Evolutionary conservation across 2,797 vertebrate species (phyloP).

Genomic region (Acrocephalus scirpaceus): DNA sequence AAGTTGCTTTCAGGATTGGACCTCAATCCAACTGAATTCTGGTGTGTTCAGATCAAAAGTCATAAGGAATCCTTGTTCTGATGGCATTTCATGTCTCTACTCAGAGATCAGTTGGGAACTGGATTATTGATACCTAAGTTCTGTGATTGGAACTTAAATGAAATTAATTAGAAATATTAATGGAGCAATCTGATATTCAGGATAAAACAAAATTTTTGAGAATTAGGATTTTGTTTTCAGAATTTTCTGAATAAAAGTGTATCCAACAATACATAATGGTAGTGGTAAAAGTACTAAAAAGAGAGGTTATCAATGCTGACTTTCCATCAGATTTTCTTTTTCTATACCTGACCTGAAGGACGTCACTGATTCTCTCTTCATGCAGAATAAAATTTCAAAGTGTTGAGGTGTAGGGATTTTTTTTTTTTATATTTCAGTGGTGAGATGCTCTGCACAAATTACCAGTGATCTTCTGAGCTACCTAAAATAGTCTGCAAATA

Average conservation of each 20-base stretch:
- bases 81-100: neutral
- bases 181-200: neutral
- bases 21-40: neutral
- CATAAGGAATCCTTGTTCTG: neutral
- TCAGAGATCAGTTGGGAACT: neutral
- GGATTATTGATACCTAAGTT: neutral
- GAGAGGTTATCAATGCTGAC: neutral
- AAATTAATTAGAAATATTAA: neutral
- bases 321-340: neutral
- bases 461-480: neutral
- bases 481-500: conserved; percentile 15
- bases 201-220: neutral
- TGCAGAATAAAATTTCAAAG: neutral
- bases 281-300: neutral
- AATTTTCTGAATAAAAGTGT: neutral
- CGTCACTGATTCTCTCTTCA: neutral
- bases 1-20: neutral
- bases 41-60: neutral
- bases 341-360: neutral
- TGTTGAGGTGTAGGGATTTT: neutral
- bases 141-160: neutral
- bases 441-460: neutral
- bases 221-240: neutral
- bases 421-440: neutral
- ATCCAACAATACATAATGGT: neutral